A percentile compares a stretch with the other conserved stretches of the same genome.
phyloP scores from a whole-genome alignment of 2,888 invertebrate species.

The Drosophila macrospina region DNA sequence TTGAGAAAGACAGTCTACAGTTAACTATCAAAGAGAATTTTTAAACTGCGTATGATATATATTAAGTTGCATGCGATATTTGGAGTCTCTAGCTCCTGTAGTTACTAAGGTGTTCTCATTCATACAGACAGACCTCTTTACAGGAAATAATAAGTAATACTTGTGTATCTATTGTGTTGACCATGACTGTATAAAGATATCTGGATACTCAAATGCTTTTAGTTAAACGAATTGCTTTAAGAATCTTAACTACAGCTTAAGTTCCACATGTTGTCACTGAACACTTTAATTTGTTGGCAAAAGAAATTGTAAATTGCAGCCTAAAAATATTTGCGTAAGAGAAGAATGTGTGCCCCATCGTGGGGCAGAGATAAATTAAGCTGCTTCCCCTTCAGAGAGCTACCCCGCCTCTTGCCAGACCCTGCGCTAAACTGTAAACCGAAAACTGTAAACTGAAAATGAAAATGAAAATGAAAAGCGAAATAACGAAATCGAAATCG shows the following conservation, averaged over 20 bases:
- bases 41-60: too few species aligned
- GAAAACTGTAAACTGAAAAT: conserved; percentile 19
- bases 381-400: conserved; percentile 12
- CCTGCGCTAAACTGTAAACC: conserved; percentile 1
- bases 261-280: neutral
- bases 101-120: too few species aligned
- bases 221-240: too few species aligned
- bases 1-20: too few species aligned
- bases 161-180: too few species aligned
- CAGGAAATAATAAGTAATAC: too few species aligned
- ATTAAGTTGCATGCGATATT: too few species aligned
- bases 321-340: conserved; percentile 37
- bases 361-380: conserved; percentile 65
- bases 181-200: too few species aligned
- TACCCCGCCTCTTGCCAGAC: neutral
- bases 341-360: conserved; percentile 48
- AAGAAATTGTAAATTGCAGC: conserved; percentile 42
- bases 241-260: neutral
- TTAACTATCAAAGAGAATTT: too few species aligned
- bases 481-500: conserved; percentile 19
- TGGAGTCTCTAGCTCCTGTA: too few species aligned
- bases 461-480: conserved; percentile 36
- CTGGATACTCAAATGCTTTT: too few species aligned
- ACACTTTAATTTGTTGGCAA: neutral
- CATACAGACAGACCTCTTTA: too few species aligned